Evolutionary conservation across 2,888 invertebrate genomes (phyloP), one percentile per base, ranked within the genome.

Genomic region (Tetropium fuscum): DNA sequence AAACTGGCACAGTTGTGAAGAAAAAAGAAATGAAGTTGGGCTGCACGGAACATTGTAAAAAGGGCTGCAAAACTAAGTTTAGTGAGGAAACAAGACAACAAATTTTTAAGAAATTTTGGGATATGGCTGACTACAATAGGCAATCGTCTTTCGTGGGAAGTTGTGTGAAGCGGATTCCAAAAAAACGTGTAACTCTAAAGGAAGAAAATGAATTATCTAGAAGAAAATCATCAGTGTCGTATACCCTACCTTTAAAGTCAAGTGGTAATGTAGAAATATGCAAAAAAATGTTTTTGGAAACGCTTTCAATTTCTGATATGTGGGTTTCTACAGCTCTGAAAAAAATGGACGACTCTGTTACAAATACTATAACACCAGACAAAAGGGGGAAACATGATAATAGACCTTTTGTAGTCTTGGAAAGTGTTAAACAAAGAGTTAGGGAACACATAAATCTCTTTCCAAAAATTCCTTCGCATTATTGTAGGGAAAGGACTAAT

Each of bases 381-480:
- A 27, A 27, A 27, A 27, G 27, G n/a, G 27, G 27, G 7, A 27
- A 7, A 27, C 27, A 27, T n/a, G n/a, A n/a, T n/a, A 27, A 27
- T n/a, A 7, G 27, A 7, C 27, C 27, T 27, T 27, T 27, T 27
- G 8, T n/a, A 3, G n/a, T 27, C n/a, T 27, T 27, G n/a, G 2
- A n/a, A 27, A n/a, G n/a, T 3, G 27, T 27, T n/a, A 27, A 27
- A 27, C n/a, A n/a, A n/a, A n/a, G 27, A 27, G n/a, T 27, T n/a
- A 27, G 27, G 27, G 27, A 27, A 27, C 27, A 27, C n/a, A 27
- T 27, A n/a, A 27, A 27, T n/a, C 27, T 27, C n/a, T 27, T 27
- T 3, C 27, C 27, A 7, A 27, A 27, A 27, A 27, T 27, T 3
- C 27, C 27, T n/a, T 27, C 27, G 2, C 27, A 27, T 27, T 27